phyloP scores from a whole-genome alignment of 2,888 invertebrate species.

The Drosophila tanythrix region DNA sequence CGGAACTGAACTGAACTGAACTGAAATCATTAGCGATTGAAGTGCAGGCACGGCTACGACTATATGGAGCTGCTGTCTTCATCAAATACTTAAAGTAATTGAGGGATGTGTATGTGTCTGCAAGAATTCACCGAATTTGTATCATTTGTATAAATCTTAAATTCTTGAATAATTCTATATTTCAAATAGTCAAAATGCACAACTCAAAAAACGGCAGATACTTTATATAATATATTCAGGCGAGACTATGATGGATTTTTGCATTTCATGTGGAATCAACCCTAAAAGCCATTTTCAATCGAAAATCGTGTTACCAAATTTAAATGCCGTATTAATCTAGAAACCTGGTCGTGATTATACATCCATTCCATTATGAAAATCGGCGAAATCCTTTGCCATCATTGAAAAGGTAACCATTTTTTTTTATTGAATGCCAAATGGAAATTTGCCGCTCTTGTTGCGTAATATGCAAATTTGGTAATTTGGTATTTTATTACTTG shows the following conservation, averaged over 20 bases:
- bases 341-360: slow-evolving; percentile 2
- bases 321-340: background rate
- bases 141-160: background rate
- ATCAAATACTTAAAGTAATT: background rate
- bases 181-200: background rate
- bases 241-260: background rate
- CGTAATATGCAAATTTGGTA: slow-evolving; percentile 49
- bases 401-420: slow-evolving; percentile 18
- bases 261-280: background rate
- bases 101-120: background rate
- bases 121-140: background rate
- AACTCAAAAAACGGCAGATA: background rate
- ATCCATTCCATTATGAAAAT: background rate
- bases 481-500: slow-evolving; percentile 60
- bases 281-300: background rate
- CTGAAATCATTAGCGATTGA: slow-evolving; percentile 36
- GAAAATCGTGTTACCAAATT: background rate
- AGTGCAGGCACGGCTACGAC: slow-evolving; percentile 5
- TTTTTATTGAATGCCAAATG: slow-evolving; percentile 26
- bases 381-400: background rate
- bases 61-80: background rate
- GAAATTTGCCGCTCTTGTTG: slow-evolving; percentile 13
- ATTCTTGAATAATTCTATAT: background rate
- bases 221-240: background rate
- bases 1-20: slow-evolving; percentile 23